A percentile compares a stretch with the other conserved stretches of the same genome.
Evolutionary conservation across 2,113 vertebrate genomes (phyloP).

Genomic region (Tachysurus vachellii): DNA sequence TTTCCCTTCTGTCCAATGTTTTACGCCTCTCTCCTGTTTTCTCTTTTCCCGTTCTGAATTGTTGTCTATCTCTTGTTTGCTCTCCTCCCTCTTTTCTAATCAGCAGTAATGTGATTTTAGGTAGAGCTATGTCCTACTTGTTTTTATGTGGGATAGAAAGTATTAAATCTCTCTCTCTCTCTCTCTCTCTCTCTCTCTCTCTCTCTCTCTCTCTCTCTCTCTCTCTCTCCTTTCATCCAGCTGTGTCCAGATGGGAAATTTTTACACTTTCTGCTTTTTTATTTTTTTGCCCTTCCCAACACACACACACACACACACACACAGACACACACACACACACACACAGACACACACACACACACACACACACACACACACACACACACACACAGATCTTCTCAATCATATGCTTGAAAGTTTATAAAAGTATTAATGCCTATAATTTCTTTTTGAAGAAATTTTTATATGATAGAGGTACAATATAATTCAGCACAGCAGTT

Average conservation of each 20-base stretch:
- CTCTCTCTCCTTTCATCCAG: not conserved
- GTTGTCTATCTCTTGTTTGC: slow-evolving; percentile 21
- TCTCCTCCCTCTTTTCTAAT: slow-evolving; percentile 38
- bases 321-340: too few species aligned
- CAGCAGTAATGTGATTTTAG: slow-evolving; percentile 51
- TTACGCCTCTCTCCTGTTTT: not conserved
- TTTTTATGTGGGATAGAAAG: slow-evolving; percentile 19
- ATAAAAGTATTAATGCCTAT: not conserved
- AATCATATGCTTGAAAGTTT: not conserved
- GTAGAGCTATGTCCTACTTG: slow-evolving; percentile 44
- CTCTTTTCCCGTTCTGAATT: slow-evolving; percentile 32
- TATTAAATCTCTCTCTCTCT: not conserved
- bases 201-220: slow-evolving; percentile 15
- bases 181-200: slow-evolving; percentile 5
- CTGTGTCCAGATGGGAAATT: slow-evolving; percentile 8
- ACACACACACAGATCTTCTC: not conserved
- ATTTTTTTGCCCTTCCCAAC: not conserved
- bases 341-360: too few species aligned
- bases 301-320: not conserved
- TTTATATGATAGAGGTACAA: not conserved
- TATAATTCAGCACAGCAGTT: not conserved
- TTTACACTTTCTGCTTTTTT: slow-evolving; percentile 5
- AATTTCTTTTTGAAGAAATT: not conserved
- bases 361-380: not conserved
- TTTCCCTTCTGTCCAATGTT: not conserved